Evolutionary conservation across 2,797 vertebrate species (phyloP).

Genomic region (Spinus olivaceus): DNA sequence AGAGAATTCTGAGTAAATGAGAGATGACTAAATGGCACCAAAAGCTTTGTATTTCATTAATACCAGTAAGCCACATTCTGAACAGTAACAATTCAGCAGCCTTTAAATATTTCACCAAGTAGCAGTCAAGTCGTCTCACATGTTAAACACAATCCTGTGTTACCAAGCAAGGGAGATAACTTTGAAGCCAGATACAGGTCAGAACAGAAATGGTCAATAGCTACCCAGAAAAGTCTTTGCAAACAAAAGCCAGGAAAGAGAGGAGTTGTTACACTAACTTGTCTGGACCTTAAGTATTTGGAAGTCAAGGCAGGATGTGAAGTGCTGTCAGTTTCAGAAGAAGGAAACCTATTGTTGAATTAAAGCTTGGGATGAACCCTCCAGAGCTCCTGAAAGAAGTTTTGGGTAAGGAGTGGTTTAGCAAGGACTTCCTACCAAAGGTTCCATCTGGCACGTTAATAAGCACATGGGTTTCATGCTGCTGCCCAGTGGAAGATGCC

Average conservation of each 20-base stretch:
- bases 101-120: background rate
- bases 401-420: rapidly evolving
- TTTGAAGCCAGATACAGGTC: background rate
- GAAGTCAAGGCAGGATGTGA: background rate
- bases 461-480: background rate
- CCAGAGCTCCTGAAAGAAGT: background rate
- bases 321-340: background rate
- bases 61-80: background rate
- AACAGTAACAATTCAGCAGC: background rate
- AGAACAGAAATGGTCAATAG: background rate
- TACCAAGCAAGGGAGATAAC: background rate
- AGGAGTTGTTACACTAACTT: rapidly evolving
- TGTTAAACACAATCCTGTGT: background rate
- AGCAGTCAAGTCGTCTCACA: background rate
- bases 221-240: background rate
- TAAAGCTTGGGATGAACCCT: background rate
- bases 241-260: background rate
- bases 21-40: background rate
- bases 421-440: background rate
- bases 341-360: background rate
- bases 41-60: background rate
- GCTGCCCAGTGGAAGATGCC: background rate
- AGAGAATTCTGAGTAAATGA: background rate
- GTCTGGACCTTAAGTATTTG: background rate
- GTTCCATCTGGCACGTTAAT: background rate